Percentiles rank a stretch among this genome's conserved stretches.
These are phyloP conservation scores for Osmerus mordax DNA, from an alignment of 2,113 vertebrate species.

Conservation along the genomic window DNA sequence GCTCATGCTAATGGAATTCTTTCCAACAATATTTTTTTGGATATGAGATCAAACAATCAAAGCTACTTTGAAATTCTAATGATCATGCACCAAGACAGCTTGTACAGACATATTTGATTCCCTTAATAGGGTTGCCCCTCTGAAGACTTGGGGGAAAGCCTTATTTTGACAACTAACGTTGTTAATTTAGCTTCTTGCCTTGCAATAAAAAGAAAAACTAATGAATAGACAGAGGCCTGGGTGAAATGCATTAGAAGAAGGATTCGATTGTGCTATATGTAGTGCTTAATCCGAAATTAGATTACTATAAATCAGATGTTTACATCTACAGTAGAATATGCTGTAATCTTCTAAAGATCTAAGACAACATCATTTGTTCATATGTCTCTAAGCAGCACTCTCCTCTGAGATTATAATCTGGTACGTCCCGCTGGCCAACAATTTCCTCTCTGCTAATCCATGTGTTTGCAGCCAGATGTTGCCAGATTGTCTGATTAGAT, in stretches of 20 bases:
- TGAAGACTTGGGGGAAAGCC: constrained; percentile 28
- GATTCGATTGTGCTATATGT: too few relatives aligned
- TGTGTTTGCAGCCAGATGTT: constrained; percentile 20
- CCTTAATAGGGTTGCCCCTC: constrained; percentile 53
- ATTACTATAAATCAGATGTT: not conserved
- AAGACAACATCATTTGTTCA: not conserved
- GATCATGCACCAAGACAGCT: constrained; percentile 41
- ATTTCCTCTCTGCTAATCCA: constrained; percentile 8
- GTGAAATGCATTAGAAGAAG: too few relatives aligned
- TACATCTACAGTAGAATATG: not conserved
- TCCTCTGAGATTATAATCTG: constrained; percentile 1
- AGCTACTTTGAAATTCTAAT: constrained; percentile 71
- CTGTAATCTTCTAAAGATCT: not conserved
- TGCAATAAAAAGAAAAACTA: constrained; percentile 40
- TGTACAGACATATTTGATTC: constrained; percentile 42
- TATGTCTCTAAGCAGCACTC: not conserved
- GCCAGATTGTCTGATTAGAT: constrained; percentile 12
- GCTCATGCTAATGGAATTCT: constrained; percentile 60
- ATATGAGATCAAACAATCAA: constrained; percentile 67
- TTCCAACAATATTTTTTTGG: constrained; percentile 59
- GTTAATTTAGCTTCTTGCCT: constrained; percentile 36
- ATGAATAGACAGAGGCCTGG: constrained; percentile 8
- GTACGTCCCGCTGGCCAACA: not conserved
- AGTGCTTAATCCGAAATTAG: not conserved
- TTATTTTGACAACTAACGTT: constrained; percentile 43